phyloP scores from a whole-genome alignment of 2,113 vertebrate species.

The Tachysurus fulvidraco region DNA sequence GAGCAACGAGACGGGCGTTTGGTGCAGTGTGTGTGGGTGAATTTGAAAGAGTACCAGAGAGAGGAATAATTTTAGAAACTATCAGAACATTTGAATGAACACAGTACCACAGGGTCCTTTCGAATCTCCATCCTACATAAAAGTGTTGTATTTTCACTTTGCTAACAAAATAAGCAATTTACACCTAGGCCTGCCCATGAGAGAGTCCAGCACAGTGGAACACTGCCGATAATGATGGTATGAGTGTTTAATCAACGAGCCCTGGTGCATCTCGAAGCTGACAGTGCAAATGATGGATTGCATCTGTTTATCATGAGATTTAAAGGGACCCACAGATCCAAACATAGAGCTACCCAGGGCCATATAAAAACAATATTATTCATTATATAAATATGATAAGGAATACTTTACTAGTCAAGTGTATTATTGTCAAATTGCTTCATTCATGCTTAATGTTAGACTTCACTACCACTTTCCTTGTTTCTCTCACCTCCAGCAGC shows the following conservation, averaged over 20 bases:
- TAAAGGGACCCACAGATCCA: neutral
- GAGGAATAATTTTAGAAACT: conserved; percentile 31
- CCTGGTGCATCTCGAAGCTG: conserved; percentile 20
- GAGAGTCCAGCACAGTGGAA: conserved; percentile 30
- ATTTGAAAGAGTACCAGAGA: conserved; percentile 14
- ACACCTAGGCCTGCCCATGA: conserved; percentile 44
- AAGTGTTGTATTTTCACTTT: conserved; percentile 54
- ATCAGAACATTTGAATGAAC: conserved; percentile 37
- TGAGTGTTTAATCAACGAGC: conserved; percentile 66
- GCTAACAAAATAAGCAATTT: conserved; percentile 54
- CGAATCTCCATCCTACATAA: conserved; percentile 20
- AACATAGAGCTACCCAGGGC: neutral
- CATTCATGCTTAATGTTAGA: neutral
- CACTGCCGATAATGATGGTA: conserved; percentile 64
- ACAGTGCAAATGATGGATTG: conserved; percentile 37
- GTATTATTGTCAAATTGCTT: neutral
- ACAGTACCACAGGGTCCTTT: conserved; percentile 24
- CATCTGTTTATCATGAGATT: conserved; percentile 13
- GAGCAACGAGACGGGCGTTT: conserved; percentile 14
- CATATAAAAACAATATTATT: neutral
- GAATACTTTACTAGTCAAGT: neutral
- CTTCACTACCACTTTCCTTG: conserved; percentile 11
- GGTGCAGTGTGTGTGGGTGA: conserved; percentile 24
- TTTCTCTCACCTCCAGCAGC: conserved; percentile 55
- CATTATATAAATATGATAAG: neutral